Base-by-base conservation (phyloP, 2,113 vertebrate genomes). In the Oceanites oceanicus region DNA sequence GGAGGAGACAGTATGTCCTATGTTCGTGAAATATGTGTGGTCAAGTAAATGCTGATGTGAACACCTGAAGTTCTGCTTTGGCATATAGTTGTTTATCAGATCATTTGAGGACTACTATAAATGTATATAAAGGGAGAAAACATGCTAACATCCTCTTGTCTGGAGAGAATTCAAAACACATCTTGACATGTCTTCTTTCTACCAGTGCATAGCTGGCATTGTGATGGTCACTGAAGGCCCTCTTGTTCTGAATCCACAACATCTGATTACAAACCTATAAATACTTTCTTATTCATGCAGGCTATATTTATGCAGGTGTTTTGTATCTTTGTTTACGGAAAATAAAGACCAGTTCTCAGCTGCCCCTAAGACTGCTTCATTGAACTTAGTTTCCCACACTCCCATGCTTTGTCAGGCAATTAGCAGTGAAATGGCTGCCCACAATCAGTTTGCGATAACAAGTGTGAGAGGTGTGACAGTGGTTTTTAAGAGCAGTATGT, bases 361-460 rank as follows among this genome's bases (percentile, higher is more conserved):
- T 72, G 32, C 42, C 26, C 49, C 40, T 42, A 11, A 55, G 13
- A 27, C 19, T 59, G 38, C 45, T 72, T 77, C 32, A 16, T 23
- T 56, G 79, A 45, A 27, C 23, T 7, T 30, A 17, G 61, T 56
- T 63, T 88, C 42, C 61, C 56, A 15, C 7, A 1, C n/a, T 49
- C 50, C 42, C 0, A 0, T 53, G 70, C 86, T 86, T 44, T 61
- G 63, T 42, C 65, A 58, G 55, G 15, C 55, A 26, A 42, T 14
- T 42, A 38, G 68, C 75, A 40, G 63, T 29, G 74, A 72, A 15
- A n/a, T 9, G 22, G 45, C 72, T 88, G 56, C 58, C 42, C 52
- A 22, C 26, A 19, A 6, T 25, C 42, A 0, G 0, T 47, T 47
- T 47, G 67, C 67, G 52, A 2, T n/a, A 45, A 26, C 58, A 7